Conservation (phyloP, 2,888 invertebrate species). For the Trissoscelio sp. region DNA sequence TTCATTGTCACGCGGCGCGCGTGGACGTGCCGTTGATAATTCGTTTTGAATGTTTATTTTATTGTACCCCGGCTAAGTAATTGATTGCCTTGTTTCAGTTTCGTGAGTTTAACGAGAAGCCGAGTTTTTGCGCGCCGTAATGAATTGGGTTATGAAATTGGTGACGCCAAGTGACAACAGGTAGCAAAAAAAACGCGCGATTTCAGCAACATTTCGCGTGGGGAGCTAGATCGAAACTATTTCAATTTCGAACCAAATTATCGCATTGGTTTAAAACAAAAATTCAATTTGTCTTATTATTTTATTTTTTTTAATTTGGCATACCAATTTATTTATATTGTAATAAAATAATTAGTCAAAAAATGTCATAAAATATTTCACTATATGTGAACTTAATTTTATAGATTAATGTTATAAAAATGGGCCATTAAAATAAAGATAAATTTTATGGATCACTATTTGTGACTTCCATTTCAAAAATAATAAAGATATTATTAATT, state of each 20-base stretch:
- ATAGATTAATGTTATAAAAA: too few species aligned
- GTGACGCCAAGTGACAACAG: neutral
- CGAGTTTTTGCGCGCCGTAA: constrained; percentile 16
- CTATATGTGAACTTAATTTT: too few species aligned
- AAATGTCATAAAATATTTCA: too few species aligned
- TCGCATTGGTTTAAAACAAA: too few species aligned
- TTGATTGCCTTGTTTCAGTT: constrained; percentile 29
- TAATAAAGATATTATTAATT: too few species aligned
- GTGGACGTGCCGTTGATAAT: constrained; percentile 22
- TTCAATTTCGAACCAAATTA: too few species aligned
- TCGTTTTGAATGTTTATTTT: constrained; percentile 32
- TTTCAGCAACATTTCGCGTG: constrained; percentile 3
- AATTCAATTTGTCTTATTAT: too few species aligned
- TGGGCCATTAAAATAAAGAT: too few species aligned
- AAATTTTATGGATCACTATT: too few species aligned
- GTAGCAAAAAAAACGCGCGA: neutral
- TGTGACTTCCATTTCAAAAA: too few species aligned
- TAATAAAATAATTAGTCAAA: too few species aligned
- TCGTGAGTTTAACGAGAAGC: constrained; percentile 27
- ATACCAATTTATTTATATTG: too few species aligned
- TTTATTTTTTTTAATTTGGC: neutral
- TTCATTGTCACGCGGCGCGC: constrained; percentile 50
- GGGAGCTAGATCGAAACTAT: neutral
- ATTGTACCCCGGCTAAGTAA: neutral
- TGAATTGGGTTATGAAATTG: constrained; percentile 26